Conservation (phyloP, 2,113 vertebrate genomes). For the Edolisoma coerulescens region DNA sequence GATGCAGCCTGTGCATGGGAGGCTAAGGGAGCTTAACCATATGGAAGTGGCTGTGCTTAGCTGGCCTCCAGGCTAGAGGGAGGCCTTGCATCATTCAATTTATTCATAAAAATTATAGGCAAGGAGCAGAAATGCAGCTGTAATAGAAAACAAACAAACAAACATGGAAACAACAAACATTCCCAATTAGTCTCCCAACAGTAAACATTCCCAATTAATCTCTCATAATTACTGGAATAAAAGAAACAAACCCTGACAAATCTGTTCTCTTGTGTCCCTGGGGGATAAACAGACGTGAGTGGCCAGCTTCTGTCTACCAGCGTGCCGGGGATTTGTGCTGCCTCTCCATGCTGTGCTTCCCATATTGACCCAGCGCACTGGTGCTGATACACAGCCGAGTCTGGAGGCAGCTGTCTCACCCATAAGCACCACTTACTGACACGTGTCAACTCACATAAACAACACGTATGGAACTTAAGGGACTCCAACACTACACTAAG, state of each 20-base stretch:
- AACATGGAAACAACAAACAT: neutral
- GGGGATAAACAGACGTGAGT: conserved; percentile 16
- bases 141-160: neutral
- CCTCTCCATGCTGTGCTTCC: neutral
- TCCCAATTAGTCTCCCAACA: neutral
- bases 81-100: neutral
- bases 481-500: neutral
- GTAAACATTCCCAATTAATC: conserved; percentile 14
- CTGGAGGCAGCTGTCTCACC: neutral
- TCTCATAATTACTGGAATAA: conserved; percentile 25
- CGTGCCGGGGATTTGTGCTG: neutral
- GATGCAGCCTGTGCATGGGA: neutral
- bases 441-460: conserved; percentile 3
- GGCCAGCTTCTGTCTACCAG: neutral
- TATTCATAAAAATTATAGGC: neutral
- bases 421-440: neutral
- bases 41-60: neutral
- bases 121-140: neutral
- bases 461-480: neutral
- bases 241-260: conserved; percentile 34
- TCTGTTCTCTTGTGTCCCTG: conserved; percentile 3
- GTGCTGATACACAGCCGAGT: neutral
- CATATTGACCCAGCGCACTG: neutral
- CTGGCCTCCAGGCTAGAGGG: neutral
- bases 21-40: neutral